Base-by-base conservation (phyloP, 2,888 invertebrate genomes). In the Acheta domesticus region DNA sequence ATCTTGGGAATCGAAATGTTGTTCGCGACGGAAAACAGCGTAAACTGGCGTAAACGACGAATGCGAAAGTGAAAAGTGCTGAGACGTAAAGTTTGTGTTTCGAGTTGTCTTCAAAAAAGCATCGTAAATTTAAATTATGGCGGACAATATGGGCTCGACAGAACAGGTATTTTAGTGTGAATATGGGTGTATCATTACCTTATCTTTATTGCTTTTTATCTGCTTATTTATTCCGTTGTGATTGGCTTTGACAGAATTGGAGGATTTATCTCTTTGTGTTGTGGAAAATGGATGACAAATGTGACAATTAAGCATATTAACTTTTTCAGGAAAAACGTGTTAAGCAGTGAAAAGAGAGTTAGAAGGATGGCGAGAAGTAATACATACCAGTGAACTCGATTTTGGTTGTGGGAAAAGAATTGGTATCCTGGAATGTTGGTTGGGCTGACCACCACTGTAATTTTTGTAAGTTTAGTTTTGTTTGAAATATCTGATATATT, bases 341-440 rank as follows among this genome's bases (percentile, higher is more conserved):
- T 81, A 92, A 92, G 84, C 92, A 91, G 85, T 94, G 79, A 93
- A 92, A 85, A 89, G 92, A 82, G 89, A 91, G 82, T 86, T 94
- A 84, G 94, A 94, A 85, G 91, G 91, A 75, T 94, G 93, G 92
- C 91, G 94, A 81, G 92, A 93, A 87, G 89, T 93, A n/a, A 88
- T 94, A n/a, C 78, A 86, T 94, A 50, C 90, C 91, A 0, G 83
- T 91, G 19, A 91, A 93, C 85, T 92, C 92, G 0, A 87, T 94
- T 36, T 87, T 95, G n/a, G 48, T 86, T 93, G 79, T 97, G 97
- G 96, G 94, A 96, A 84, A 93, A 94, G 84, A 92, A 93, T 82
- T 94, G 93, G 91, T 93, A 95, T 86, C 95, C 96, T 50, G 93
- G 92, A 79, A 90, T 94, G 79, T 91, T 96, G 82, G 86, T 94